Percentiles rank a stretch among this genome's conserved stretches.
These are phyloP conservation scores for Coilia nasus DNA, from an alignment of 2,797 vertebrate genomes.

Conservation along the genomic window DNA sequence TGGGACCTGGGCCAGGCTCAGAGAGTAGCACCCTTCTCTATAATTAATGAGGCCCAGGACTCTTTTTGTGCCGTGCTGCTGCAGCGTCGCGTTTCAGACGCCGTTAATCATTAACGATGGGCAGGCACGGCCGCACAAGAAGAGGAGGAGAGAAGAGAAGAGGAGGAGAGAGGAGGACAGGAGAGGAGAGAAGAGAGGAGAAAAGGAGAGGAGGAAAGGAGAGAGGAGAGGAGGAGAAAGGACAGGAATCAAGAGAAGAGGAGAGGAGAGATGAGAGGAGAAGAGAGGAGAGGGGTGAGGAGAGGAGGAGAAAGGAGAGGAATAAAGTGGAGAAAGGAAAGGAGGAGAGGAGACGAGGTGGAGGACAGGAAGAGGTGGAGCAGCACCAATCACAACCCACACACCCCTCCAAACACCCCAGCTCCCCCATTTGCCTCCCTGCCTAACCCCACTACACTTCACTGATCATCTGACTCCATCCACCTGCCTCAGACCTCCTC, in stretches of 20 bases:
- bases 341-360: too few relatives aligned
- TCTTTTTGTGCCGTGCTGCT: slow-evolving; percentile 51
- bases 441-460: not conserved
- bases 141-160: not conserved
- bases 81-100: slow-evolving; percentile 60
- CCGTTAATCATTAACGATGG: slow-evolving; percentile 72
- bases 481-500: not conserved
- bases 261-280: too few relatives aligned
- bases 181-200: not conserved
- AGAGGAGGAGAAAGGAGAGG: too few relatives aligned
- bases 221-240: not conserved
- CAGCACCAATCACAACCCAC: slow-evolving; percentile 20
- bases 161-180: not conserved
- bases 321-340: too few relatives aligned
- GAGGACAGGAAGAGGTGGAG: too few relatives aligned
- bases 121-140: not conserved
- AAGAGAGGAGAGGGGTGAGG: too few relatives aligned
- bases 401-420: not conserved
- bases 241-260: too few relatives aligned
- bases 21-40: slow-evolving; percentile 65
- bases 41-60: slow-evolving; percentile 71
- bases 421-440: too few relatives aligned
- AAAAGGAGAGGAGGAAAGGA: slow-evolving; percentile 15
- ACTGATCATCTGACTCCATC: not conserved
- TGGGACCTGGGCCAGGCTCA: slow-evolving; percentile 52